Evolutionary conservation across 2,113 vertebrate genomes (phyloP).

Genomic region (Hippocampus abdominalis): DNA sequence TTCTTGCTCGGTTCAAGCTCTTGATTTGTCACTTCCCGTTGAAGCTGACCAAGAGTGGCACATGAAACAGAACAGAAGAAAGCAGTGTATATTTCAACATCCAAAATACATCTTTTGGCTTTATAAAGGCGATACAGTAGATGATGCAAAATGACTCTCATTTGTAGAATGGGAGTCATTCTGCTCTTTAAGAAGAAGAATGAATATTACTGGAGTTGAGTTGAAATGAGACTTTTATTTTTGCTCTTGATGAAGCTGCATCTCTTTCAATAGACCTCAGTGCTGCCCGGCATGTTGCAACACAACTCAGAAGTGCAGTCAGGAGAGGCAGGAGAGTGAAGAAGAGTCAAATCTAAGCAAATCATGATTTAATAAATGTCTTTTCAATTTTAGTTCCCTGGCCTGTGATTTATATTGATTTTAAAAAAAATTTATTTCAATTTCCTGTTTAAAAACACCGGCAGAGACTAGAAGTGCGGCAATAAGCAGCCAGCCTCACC

Average conservation of each 20-base stretch:
- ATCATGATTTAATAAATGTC: neutral
- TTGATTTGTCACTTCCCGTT: neutral
- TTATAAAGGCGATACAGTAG: no score
- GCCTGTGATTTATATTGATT: neutral
- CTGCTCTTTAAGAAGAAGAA: neutral
- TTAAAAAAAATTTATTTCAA: no score
- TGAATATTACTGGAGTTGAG: neutral
- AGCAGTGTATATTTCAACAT: no score
- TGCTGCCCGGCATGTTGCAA: neutral
- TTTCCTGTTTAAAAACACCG: neutral
- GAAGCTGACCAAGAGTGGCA: neutral
- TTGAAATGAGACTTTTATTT: neutral
- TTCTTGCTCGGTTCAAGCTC: neutral
- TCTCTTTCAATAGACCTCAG: constrained; percentile 3
- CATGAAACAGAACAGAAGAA: neutral
- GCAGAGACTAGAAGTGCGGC: neutral
- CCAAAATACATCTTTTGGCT: no score
- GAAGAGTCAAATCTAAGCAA: neutral
- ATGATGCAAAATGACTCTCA: no score
- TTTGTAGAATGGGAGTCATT: no score
- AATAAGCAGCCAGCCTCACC: neutral
- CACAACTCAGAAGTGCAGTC: neutral
- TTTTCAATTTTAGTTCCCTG: neutral
- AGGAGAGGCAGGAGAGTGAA: neutral
- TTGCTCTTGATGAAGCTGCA: neutral